Conservation (phyloP, 2,113 vertebrate genomes). For the Paracanthobrama guichenoti region DNA sequence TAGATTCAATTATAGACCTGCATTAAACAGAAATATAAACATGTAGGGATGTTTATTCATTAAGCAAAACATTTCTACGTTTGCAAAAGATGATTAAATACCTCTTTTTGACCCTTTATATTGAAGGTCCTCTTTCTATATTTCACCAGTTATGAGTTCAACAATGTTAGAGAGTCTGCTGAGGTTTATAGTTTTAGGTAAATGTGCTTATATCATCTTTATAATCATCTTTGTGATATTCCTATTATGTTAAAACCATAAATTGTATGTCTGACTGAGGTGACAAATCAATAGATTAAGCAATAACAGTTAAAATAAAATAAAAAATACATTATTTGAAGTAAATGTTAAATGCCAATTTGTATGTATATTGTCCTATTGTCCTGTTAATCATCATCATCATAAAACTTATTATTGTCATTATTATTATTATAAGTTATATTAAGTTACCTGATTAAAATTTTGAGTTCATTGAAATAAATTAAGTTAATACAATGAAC, state of each 20-base stretch:
- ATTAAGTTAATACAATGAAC: too few species aligned
- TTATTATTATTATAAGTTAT: too few species aligned
- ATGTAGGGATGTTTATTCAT: neutral
- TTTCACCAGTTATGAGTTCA: neutral
- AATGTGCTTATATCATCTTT: neutral
- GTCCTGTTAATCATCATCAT: too few species aligned
- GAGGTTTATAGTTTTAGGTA: neutral
- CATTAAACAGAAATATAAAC: neutral
- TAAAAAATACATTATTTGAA: too few species aligned
- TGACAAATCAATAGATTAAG: neutral
- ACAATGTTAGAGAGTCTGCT: neutral
- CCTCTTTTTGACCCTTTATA: neutral
- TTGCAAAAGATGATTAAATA: neutral
- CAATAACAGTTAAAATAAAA: too few species aligned
- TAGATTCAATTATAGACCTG: neutral
- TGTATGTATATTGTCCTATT: too few species aligned
- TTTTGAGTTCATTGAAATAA: too few species aligned
- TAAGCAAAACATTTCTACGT: neutral
- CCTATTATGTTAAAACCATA: neutral
- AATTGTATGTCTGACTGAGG: neutral
- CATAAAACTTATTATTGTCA: too few species aligned
- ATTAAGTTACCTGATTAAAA: too few species aligned
- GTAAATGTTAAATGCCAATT: too few species aligned
- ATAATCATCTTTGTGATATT: neutral
- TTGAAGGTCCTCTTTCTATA: neutral